Evolutionary conservation across 1,140 invertebrate species (phyloP).

Genomic region (Meloidogyne chitwoodi): DNA sequence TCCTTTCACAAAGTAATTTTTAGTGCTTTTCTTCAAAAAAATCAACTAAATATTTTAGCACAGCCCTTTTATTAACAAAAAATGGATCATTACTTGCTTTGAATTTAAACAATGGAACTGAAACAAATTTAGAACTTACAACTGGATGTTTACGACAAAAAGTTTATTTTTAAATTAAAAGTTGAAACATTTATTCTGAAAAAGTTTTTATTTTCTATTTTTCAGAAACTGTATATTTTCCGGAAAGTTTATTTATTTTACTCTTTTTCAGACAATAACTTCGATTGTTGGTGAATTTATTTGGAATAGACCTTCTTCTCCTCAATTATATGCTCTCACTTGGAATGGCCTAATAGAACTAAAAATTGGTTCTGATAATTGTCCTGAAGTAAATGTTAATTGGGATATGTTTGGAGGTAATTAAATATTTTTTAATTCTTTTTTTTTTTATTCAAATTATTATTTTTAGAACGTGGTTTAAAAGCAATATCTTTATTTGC

Average conservation of each 20-base stretch:
- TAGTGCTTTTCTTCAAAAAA: not conserved
- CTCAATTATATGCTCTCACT: slow-evolving; percentile 53
- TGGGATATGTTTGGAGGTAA: slow-evolving; percentile 56
- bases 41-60: slow-evolving; percentile 33
- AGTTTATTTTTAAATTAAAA: not conserved
- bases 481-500: slow-evolving; percentile 53
- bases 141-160: slow-evolving; percentile 10
- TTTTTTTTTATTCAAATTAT: not conserved
- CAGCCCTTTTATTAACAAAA: slow-evolving; percentile 56
- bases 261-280: slow-evolving; percentile 53
- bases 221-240: not conserved
- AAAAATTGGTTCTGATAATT: slow-evolving; percentile 38
- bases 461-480: slow-evolving; percentile 49
- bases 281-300: slow-evolving; percentile 57
- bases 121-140: slow-evolving; percentile 37
- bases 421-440: not conserved
- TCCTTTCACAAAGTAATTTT: slow-evolving; percentile 53
- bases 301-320: slow-evolving; percentile 54
- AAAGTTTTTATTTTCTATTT: not conserved
- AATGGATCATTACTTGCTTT: slow-evolving; percentile 55
- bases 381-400: slow-evolving; percentile 51
- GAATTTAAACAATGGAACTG: slow-evolving; percentile 40
- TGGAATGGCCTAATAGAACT: slow-evolving; percentile 55
- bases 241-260: slow-evolving; percentile 35
- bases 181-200: too few species aligned